phyloP scores from a whole-genome alignment of 35 echinoderm and acorn worm species.

The Lytechinus pictus region DNA sequence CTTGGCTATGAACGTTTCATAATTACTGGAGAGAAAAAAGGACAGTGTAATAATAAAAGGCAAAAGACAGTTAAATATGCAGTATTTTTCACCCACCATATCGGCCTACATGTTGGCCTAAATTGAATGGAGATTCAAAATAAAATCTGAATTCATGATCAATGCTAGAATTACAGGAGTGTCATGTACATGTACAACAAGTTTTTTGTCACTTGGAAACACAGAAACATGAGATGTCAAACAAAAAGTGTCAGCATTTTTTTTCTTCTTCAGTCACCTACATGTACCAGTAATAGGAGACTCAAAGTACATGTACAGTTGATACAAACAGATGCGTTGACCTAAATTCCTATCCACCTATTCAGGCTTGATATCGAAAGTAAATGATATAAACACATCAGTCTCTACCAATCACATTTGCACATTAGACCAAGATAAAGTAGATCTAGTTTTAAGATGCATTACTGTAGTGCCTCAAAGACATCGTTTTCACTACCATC shows the following conservation, averaged over 20 bases:
- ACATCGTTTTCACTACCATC: too few species aligned
- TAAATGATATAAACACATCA: background rate
- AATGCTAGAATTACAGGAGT: background rate
- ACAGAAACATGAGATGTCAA: background rate
- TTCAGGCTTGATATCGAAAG: background rate
- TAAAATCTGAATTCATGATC: too few species aligned
- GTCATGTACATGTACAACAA: background rate
- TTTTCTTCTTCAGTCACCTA: background rate
- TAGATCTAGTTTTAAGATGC: too few species aligned
- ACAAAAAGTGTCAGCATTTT: background rate
- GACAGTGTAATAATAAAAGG: too few species aligned
- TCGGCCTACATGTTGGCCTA: too few species aligned
- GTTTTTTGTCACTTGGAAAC: background rate
- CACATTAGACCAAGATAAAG: background rate
- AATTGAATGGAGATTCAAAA: background rate
- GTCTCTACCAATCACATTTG: background rate
- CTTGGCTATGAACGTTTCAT: too few species aligned
- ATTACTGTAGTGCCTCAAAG: too few species aligned
- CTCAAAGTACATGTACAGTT: background rate
- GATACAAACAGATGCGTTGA: background rate
- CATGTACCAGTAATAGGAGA: background rate
- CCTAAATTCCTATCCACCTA: background rate
- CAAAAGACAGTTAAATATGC: background rate
- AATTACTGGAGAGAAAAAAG: too few species aligned
- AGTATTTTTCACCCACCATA: background rate